Evolutionary conservation across 2,797 vertebrate genomes (phyloP).

Genomic region (Glyptemys insculpta): DNA sequence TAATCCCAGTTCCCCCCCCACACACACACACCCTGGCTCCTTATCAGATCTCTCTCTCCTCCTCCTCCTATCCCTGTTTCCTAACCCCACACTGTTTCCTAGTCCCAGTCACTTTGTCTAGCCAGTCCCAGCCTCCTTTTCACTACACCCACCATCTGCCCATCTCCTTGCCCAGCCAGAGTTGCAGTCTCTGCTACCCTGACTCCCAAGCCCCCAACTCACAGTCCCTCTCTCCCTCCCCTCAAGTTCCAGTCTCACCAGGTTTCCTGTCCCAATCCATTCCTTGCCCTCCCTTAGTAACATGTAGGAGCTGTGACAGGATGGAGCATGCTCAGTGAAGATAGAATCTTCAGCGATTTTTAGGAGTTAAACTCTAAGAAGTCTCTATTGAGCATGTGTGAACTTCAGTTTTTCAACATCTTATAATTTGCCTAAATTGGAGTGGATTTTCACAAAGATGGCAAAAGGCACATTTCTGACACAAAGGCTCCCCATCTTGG

Average conservation of each 20-base stretch:
- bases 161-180: neutral
- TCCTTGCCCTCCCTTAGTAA: neutral
- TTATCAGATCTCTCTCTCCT: neutral
- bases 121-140: neutral
- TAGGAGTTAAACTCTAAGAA: neutral
- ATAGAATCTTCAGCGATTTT: neutral
- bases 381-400: neutral
- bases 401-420: neutral
- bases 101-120: neutral
- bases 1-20: neutral
- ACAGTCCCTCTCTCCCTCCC: neutral
- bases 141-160: neutral
- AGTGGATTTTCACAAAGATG: neutral
- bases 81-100: neutral
- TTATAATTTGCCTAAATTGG: neutral
- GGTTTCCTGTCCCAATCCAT: neutral
- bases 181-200: neutral
- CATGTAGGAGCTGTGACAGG: neutral
- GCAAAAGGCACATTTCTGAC: neutral
- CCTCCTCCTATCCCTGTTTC: neutral
- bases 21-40: neutral
- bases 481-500: neutral
- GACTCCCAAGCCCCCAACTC: neutral
- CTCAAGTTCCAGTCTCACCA: neutral
- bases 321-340: neutral